These are phyloP conservation scores for Albula glossodonta DNA, from an alignment of 2,113 vertebrate genomes.

Conservation along the genomic window DNA sequence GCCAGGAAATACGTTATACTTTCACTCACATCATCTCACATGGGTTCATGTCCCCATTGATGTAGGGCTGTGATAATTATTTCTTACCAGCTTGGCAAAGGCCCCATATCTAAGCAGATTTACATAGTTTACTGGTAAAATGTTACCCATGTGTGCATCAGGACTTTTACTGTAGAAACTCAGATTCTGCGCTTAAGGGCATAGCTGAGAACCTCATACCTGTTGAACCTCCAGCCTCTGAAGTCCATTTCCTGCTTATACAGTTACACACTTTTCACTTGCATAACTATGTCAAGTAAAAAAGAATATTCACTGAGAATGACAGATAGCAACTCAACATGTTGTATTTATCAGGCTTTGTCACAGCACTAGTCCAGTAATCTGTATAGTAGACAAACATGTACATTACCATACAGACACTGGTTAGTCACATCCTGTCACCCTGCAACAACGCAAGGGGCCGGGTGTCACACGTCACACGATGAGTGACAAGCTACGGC, in stretches of 20 bases:
- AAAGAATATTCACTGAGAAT: too few species aligned
- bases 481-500: neutral
- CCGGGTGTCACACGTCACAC: neutral
- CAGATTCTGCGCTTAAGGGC: neutral
- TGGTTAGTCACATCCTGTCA: conserved; percentile 34
- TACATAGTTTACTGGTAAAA: neutral
- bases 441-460: conserved; percentile 5
- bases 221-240: too few species aligned
- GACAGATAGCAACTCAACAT: too few species aligned
- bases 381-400: neutral
- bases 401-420: neutral
- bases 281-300: too few species aligned
- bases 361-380: neutral
- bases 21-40: neutral
- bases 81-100: neutral
- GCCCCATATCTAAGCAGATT: neutral
- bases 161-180: neutral
- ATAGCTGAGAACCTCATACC: too few species aligned
- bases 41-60: neutral
- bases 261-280: too few species aligned
- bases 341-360: neutral
- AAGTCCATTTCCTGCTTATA: too few species aligned
- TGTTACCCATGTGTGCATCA: neutral
- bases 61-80: neutral
- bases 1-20: neutral